Evolutionary conservation across 2,113 vertebrate species (phyloP).

Genomic region (Epinephelus fuscoguttatus): DNA sequence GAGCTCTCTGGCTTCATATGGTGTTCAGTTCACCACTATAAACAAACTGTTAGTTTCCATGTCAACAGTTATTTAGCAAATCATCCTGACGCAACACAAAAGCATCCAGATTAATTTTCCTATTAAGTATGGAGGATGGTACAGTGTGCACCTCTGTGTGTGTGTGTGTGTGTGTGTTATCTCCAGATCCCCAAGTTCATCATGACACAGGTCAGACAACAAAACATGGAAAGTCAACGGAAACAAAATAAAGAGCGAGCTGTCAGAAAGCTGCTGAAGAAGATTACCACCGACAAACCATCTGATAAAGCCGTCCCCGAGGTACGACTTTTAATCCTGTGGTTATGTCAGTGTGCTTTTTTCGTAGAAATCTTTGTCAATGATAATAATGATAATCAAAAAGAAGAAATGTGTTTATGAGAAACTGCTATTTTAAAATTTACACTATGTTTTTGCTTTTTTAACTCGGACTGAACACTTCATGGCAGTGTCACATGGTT

Average conservation of each 20-base stretch:
- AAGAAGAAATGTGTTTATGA: too few relatives aligned
- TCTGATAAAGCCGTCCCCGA: conserved; percentile 74
- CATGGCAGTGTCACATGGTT: too few relatives aligned
- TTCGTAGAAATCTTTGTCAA: too few relatives aligned
- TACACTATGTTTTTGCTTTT: too few relatives aligned
- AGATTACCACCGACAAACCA: conserved; percentile 91
- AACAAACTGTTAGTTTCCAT: neutral
- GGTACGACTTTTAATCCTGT: conserved; percentile 33
- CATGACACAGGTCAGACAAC: conserved; percentile 93
- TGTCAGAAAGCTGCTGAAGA: conserved; percentile 94
- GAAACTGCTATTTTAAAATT: too few relatives aligned
- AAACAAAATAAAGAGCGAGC: conserved; percentile 90
- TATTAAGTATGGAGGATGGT: neutral
- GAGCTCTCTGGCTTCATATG: neutral
- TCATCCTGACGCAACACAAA: too few relatives aligned
- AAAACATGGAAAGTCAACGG: conserved; percentile 90
- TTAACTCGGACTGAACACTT: too few relatives aligned
- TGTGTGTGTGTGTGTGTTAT: neutral
- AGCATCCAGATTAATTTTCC: neutral
- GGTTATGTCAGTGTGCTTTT: neutral
- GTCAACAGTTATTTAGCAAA: neutral
- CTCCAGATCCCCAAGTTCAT: conserved; percentile 96
- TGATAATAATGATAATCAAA: too few relatives aligned
- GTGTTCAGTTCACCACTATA: neutral
- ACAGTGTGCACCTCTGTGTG: neutral